Conservation (phyloP, 2,797 vertebrate species). For the Leucoraja ocellata region DNA sequence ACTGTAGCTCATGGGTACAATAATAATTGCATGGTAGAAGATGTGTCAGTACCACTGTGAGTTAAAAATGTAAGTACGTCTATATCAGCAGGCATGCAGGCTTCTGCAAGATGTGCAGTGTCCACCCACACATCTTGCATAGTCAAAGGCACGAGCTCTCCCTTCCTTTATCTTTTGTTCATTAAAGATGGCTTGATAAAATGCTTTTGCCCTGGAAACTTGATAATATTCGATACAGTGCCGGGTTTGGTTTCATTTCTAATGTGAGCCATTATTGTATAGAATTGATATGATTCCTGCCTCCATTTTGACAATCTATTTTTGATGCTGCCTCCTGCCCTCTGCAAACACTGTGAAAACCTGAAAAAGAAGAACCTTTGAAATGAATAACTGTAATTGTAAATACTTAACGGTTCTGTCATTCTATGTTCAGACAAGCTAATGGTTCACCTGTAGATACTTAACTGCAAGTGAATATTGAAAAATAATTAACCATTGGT, state of each 20-base stretch:
- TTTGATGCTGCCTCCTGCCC: background rate
- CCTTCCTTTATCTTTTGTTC: conserved; percentile 10
- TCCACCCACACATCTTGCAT: conserved; percentile 36
- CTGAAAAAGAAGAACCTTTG: background rate
- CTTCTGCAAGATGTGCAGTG: conserved; percentile 28
- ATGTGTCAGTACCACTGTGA: conserved; percentile 37
- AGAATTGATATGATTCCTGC: background rate
- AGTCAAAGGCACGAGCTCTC: conserved; percentile 21
- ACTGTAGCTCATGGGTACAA: conserved; percentile 34
- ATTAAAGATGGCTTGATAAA: conserved; percentile 30
- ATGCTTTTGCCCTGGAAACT: background rate
- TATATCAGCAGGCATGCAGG: conserved; percentile 33
- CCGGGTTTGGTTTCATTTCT: background rate
- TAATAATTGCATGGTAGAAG: conserved; percentile 37
- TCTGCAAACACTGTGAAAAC: background rate
- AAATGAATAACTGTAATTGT: background rate
- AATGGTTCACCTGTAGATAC: background rate
- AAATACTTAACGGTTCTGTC: background rate
- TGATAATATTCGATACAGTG: background rate
- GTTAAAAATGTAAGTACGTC: conserved; percentile 38
- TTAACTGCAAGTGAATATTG: background rate
- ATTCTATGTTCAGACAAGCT: background rate
- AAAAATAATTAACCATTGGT: background rate
- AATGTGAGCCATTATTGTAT: background rate
- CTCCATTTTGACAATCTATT: background rate